These are phyloP conservation scores for Lasioglossum zephyrum DNA, from an alignment of 2,888 invertebrate genomes.

Conservation along the genomic window DNA sequence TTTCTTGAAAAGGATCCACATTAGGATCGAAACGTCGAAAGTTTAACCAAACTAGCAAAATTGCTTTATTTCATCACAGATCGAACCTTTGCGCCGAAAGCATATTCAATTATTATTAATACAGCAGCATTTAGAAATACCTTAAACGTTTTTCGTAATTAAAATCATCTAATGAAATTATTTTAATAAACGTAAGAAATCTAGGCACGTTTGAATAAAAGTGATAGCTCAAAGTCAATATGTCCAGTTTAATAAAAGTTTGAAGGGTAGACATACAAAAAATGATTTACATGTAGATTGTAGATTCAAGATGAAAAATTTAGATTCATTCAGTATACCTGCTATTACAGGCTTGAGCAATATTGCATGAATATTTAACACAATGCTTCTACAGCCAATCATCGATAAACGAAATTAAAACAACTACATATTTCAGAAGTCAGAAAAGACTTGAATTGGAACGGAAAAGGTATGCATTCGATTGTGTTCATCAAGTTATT, in stretches of 20 bases:
- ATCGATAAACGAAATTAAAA: background rate
- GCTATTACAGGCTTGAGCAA: too few relatives aligned
- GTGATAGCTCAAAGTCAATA: background rate
- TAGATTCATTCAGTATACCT: too few relatives aligned
- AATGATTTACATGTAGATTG: background rate
- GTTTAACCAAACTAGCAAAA: too few relatives aligned
- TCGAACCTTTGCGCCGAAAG: too few relatives aligned
- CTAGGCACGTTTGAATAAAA: background rate
- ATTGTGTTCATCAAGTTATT: background rate
- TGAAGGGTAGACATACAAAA: background rate
- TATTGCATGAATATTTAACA: background rate
- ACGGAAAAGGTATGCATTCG: background rate
- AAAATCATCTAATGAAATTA: background rate
- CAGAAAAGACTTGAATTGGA: background rate
- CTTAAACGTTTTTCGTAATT: background rate
- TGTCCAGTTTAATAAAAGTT: background rate
- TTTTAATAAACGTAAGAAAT: background rate
- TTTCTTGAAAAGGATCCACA: too few relatives aligned
- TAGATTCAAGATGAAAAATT: background rate
- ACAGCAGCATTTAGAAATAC: background rate
- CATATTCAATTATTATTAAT: too few relatives aligned
- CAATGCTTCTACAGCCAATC: background rate
- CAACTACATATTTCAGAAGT: background rate
- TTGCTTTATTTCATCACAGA: too few relatives aligned
- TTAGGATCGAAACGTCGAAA: too few relatives aligned